phyloP scores from a whole-genome alignment of 2,797 vertebrate species.

The Kryptopterus vitreolus region DNA sequence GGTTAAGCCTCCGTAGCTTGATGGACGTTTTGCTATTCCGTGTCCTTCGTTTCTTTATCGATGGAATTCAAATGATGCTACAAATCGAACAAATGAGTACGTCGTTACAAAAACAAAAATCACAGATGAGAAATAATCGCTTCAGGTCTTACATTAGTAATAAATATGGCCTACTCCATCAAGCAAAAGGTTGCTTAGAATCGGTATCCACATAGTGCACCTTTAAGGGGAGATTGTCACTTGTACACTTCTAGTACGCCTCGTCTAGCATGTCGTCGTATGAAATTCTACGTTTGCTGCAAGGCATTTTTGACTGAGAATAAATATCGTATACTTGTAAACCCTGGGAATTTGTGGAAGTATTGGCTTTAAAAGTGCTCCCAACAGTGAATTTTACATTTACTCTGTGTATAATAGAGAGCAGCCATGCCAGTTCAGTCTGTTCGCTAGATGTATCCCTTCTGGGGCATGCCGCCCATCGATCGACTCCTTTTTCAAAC shows the following conservation, averaged over 20 bases:
- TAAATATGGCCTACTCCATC: slow-evolving; percentile 12
- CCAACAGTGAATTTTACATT: slow-evolving; percentile 25
- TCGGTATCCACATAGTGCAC: slow-evolving; percentile 43
- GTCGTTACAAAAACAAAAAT: slow-evolving; percentile 24
- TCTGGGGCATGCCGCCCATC: slow-evolving; percentile 13
- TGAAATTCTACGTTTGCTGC: slow-evolving; percentile 35
- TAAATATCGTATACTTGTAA: slow-evolving; percentile 45
- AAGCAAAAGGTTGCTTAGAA: not conserved
- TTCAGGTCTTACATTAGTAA: slow-evolving; percentile 16
- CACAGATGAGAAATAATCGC: slow-evolving; percentile 22
- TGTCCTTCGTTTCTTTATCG: not conserved
- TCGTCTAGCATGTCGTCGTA: slow-evolving; percentile 29
- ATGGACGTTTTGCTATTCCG: slow-evolving; percentile 23
- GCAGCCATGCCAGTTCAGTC: slow-evolving; percentile 19
- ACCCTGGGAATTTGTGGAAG: slow-evolving; percentile 53
- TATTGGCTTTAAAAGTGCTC: slow-evolving; percentile 45
- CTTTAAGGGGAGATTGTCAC: slow-evolving; percentile 57
- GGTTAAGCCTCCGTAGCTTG: not conserved
- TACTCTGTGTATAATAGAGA: slow-evolving; percentile 22
- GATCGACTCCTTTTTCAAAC: slow-evolving; percentile 25
- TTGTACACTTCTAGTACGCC: slow-evolving; percentile 44
- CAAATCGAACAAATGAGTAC: slow-evolving; percentile 15
- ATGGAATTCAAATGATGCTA: slow-evolving; percentile 30
- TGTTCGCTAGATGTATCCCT: slow-evolving; percentile 10
- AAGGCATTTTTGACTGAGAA: slow-evolving; percentile 44